Evolutionary conservation across 2,888 invertebrate genomes (phyloP).

Genomic region (Nematopogon swammerdamellus): DNA sequence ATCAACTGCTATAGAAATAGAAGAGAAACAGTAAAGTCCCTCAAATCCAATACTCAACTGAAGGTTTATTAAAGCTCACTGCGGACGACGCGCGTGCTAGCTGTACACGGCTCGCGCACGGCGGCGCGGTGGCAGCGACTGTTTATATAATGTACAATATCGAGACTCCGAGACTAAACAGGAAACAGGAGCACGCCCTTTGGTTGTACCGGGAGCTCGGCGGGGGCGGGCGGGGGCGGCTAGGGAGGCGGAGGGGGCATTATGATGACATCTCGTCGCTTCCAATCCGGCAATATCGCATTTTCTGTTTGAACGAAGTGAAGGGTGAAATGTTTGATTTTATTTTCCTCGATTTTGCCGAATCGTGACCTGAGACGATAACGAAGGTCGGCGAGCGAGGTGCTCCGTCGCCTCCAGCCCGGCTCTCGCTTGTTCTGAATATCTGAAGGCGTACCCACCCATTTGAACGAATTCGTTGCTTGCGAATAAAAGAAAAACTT

Average conservation of each 20-base stretch:
- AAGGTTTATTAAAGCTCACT: no score
- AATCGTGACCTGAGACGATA: conserved; percentile 38
- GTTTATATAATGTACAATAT: neutral
- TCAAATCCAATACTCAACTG: no score
- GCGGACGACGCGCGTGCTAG: no score
- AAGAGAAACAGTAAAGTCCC: no score
- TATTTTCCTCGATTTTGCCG: conserved; percentile 42
- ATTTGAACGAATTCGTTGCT: no score
- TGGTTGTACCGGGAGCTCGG: conserved; percentile 13
- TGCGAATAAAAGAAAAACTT: neutral
- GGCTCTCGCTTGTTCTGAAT: no score
- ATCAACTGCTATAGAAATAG: no score
- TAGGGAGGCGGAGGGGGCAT: conserved; percentile 14
- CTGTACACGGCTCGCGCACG: no score
- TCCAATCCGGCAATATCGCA: conserved; percentile 30
- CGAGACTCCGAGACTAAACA: neutral
- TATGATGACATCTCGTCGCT: conserved; percentile 29
- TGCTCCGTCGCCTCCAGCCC: no score
- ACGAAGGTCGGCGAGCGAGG: neutral
- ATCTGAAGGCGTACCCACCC: no score
- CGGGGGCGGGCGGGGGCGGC: neutral
- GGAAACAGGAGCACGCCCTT: conserved; percentile 6
- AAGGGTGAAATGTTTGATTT: conserved; percentile 36
- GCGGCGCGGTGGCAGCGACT: neutral
- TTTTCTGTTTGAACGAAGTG: conserved; percentile 28